Evolutionary conservation across 2,888 invertebrate species (phyloP), one percentile per base, ranked within the genome.

Genomic region (Lasiommata megera): DNA sequence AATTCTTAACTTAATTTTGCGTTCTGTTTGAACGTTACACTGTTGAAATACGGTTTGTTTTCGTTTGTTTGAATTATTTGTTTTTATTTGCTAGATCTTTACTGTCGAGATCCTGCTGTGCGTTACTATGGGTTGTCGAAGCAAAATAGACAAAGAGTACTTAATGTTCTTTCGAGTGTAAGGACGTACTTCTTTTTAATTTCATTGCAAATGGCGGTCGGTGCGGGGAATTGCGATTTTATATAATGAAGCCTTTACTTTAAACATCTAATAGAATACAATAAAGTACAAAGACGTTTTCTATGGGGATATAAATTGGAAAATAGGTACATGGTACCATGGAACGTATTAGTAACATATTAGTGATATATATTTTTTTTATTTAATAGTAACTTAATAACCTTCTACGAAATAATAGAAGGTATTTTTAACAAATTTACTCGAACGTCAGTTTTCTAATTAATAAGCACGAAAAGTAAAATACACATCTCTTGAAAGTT

Each of bases 41-140:
- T 0, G 0, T 31, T 0, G 0, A 0, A 0, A 56, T 70, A 77
- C 56, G 64, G 73, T 72, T 29, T 58, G 29, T 68, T 75, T 73
- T 72, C 0, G 31, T 28, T 62, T 58, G 31, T 16, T 51, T 40
- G 0, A 3, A 3, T 11, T 14, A 38, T 11, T 2, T 14, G 23
- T 54, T 54, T 71, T 71, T 66, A 54, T 72, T 77, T 70, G 77
- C 69, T 60, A 73, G 77, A 76, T 74, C 78, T 78, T 78, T 82
- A 80, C 80, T 77, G 77, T 70, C 69, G 70, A 75, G 79, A 76
- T 81, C 82, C 80, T 78, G 77, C 74, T 77, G 80, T 67, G 70
- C 76, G 76, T 74, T 83, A 82, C 84, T 80, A 84, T 74, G 82
- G 81, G 79, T 79, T 80, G 79, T 84, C 80, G 78, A 80, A 79